These are phyloP conservation scores for Phoenicopterus ruber DNA, from an alignment of 2,113 vertebrate genomes.

Conservation along the genomic window DNA sequence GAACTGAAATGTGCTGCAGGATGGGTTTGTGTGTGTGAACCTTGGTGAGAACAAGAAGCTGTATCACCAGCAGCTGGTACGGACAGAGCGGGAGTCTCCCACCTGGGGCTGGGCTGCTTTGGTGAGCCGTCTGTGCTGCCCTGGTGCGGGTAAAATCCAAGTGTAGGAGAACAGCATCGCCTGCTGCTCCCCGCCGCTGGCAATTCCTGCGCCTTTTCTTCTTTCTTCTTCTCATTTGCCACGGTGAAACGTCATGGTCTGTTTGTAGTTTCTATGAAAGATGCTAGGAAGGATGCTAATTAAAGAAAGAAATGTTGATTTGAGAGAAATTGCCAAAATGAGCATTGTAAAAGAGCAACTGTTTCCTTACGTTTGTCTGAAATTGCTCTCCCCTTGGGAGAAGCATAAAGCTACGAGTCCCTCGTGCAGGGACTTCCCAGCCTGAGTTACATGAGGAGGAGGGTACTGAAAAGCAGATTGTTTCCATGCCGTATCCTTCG, in stretches of 20 bases:
- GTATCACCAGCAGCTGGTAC: neutral
- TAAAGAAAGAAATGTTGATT: constrained; percentile 12
- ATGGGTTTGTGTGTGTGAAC: neutral
- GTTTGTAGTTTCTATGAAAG: neutral
- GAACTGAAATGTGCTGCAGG: neutral
- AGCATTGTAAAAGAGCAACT: neutral
- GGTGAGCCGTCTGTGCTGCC: neutral
- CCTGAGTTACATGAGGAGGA: neutral
- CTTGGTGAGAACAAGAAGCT: neutral
- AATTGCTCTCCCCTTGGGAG: neutral
- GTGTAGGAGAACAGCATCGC: neutral
- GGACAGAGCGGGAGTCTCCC: neutral
- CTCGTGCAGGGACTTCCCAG: neutral
- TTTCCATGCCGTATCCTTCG: neutral
- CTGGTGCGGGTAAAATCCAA: neutral
- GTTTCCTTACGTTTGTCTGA: neutral
- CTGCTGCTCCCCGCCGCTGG: neutral
- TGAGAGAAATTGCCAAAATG: neutral
- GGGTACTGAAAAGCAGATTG: neutral
- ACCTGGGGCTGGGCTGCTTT: neutral
- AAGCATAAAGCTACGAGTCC: neutral
- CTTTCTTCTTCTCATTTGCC: neutral
- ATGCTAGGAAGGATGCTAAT: neutral
- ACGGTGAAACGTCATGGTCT: neutral
- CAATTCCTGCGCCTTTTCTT: fast-evolving